These are phyloP conservation scores for Malurus melanocephalus DNA, from an alignment of 2,113 vertebrate genomes.

Conservation along the genomic window DNA sequence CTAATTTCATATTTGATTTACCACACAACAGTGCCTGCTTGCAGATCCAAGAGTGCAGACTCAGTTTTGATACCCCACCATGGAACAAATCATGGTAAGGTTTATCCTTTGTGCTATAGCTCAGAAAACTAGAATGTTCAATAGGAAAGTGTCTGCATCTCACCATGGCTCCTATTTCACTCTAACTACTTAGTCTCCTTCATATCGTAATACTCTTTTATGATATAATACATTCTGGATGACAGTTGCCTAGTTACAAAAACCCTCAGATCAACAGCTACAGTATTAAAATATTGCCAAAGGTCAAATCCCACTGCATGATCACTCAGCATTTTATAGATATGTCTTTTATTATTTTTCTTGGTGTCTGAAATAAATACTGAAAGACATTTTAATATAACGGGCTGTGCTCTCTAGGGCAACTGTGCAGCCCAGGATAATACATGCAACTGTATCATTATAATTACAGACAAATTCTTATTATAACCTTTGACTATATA, in stretches of 20 bases:
- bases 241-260: conserved; percentile 62
- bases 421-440: background rate
- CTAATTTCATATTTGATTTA: background rate
- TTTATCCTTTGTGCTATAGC: background rate
- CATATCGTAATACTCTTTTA: conserved; percentile 36
- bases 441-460: background rate
- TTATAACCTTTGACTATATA: background rate
- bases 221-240: conserved; percentile 32
- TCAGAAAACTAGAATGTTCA: background rate
- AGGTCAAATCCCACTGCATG: conserved; percentile 19
- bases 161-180: background rate
- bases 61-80: background rate
- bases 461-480: background rate
- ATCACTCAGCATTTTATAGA: conserved; percentile 4
- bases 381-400: background rate
- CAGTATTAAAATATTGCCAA: conserved; percentile 39
- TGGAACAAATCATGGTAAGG: background rate
- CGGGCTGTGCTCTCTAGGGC: background rate
- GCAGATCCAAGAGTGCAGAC: background rate
- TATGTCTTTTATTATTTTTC: background rate
- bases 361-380: background rate
- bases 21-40: background rate
- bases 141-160: background rate
- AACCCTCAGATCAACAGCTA: conserved; percentile 3
- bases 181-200: background rate